Conservation (phyloP, 2,888 invertebrate species). For the Proisotoma minuta region DNA sequence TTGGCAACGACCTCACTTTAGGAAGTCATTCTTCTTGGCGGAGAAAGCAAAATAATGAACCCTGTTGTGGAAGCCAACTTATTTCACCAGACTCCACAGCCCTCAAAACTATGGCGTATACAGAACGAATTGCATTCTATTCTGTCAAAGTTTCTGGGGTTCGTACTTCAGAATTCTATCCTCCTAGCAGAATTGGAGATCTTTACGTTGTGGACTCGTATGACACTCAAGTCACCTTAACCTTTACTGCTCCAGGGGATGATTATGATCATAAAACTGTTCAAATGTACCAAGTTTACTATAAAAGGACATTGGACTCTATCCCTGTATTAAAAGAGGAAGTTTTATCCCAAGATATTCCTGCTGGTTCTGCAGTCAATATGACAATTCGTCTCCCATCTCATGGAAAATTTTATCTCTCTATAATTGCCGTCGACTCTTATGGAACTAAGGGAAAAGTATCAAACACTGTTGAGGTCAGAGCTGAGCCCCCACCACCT, state of each 20-base stretch:
- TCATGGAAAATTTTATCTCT: constrained; percentile 37
- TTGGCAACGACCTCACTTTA: constrained; percentile 23
- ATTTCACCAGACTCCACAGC: constrained; percentile 31
- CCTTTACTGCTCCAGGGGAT: constrained; percentile 60
- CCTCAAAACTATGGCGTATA: constrained; percentile 42
- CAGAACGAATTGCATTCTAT: constrained; percentile 42
- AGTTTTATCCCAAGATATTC: constrained; percentile 16
- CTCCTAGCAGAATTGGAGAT: constrained; percentile 58
- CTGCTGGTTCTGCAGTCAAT: constrained; percentile 36
- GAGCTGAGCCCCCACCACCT: constrained; percentile 30
- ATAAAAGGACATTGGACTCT: constrained; percentile 27
- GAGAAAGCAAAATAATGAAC: constrained; percentile 32
- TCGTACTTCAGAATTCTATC: constrained; percentile 37
- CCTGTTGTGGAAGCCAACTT: constrained; percentile 55
- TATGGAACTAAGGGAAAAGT: constrained; percentile 25
- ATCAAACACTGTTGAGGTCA: constrained; percentile 37
- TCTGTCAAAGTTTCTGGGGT: constrained; percentile 39
- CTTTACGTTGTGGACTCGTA: constrained; percentile 54
- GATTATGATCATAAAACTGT: constrained; percentile 49
- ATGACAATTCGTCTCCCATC: constrained; percentile 35
- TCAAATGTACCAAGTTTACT: constrained; percentile 37
- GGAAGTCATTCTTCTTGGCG: constrained; percentile 12
- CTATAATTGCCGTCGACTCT: constrained; percentile 34
- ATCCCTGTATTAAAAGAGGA: constrained; percentile 30
- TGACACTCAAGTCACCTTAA: constrained; percentile 55